These are phyloP conservation scores for Dolomedes plantarius DNA, from an alignment of 2,888 invertebrate species.

Conservation along the genomic window DNA sequence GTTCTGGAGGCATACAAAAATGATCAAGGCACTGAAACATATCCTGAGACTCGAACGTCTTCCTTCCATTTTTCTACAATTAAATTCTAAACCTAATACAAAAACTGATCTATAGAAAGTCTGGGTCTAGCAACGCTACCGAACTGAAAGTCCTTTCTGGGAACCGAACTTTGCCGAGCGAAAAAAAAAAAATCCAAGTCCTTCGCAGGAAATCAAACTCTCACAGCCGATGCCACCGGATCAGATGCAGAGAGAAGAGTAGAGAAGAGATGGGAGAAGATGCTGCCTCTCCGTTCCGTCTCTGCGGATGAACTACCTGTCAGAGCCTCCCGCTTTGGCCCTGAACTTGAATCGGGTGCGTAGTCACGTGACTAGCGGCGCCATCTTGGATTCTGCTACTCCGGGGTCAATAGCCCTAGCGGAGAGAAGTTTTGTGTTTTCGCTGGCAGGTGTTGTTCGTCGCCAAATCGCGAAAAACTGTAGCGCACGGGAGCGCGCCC, in stretches of 20 bases:
- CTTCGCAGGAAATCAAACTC: neutral
- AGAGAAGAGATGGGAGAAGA: constrained; percentile 37
- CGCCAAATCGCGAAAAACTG: neutral
- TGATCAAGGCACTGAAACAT: constrained; percentile 28
- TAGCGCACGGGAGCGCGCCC: constrained; percentile 12
- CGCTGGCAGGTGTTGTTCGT: neutral
- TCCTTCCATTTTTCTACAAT: neutral
- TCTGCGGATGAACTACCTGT: constrained; percentile 45
- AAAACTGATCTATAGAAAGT: neutral
- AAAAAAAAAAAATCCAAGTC: constrained; percentile 8
- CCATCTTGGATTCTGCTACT: constrained; percentile 48
- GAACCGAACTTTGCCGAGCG: neutral
- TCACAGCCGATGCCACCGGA: neutral
- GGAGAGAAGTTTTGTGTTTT: neutral
- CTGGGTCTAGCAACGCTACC: neutral
- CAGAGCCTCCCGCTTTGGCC: constrained; percentile 33
- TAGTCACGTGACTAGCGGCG: constrained; percentile 51
- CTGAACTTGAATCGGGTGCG: constrained; percentile 60
- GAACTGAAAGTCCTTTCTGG: neutral
- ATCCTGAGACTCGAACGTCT: constrained; percentile 36
- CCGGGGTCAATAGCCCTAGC: constrained; percentile 62
- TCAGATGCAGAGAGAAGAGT: neutral
- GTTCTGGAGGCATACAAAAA: constrained; percentile 30
- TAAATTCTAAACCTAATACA: neutral
- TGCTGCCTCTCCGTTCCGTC: constrained; percentile 35